These are phyloP conservation scores for Rhizomys pruinosus DNA, from an alignment of 2,113 vertebrate species.

Conservation along the genomic window DNA sequence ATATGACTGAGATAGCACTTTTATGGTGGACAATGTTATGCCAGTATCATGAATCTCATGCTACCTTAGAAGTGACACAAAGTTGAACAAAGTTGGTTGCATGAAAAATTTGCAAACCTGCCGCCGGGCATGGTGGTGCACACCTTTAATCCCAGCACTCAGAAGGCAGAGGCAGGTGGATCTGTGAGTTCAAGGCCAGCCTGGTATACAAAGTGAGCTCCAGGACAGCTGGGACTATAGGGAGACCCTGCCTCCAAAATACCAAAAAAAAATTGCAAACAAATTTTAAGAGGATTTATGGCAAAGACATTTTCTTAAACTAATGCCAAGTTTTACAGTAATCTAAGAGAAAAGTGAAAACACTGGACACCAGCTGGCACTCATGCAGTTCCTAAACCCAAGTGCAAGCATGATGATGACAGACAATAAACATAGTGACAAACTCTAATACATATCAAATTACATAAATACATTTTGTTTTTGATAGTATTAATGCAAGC, in stretches of 20 bases:
- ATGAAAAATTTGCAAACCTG: not conserved
- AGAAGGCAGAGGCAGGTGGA: too few species aligned
- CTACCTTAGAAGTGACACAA: not conserved
- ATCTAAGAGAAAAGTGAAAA: not conserved
- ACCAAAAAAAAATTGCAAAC: not conserved
- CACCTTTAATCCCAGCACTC: too few species aligned
- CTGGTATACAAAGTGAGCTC: too few species aligned
- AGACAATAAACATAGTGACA: not conserved
- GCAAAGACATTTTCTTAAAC: not conserved
- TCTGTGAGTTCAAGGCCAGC: too few species aligned
- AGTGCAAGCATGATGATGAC: not conserved
- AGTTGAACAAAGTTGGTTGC: not conserved
- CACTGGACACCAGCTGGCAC: not conserved
- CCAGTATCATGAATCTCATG: not conserved
- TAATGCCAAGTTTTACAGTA: not conserved
- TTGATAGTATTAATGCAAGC: conserved; percentile 22
- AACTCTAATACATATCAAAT: conserved; percentile 1
- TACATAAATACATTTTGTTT: not conserved
- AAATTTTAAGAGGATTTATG: not conserved
- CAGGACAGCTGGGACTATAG: too few species aligned
- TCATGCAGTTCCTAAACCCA: not conserved
- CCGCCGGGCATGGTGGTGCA: too few species aligned
- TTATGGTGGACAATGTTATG: not conserved
- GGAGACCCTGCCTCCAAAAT: too few species aligned
- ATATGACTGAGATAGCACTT: not conserved